Evolutionary conservation across 2,888 invertebrate genomes (phyloP).

Genomic region (Invenusta paracnida): DNA sequence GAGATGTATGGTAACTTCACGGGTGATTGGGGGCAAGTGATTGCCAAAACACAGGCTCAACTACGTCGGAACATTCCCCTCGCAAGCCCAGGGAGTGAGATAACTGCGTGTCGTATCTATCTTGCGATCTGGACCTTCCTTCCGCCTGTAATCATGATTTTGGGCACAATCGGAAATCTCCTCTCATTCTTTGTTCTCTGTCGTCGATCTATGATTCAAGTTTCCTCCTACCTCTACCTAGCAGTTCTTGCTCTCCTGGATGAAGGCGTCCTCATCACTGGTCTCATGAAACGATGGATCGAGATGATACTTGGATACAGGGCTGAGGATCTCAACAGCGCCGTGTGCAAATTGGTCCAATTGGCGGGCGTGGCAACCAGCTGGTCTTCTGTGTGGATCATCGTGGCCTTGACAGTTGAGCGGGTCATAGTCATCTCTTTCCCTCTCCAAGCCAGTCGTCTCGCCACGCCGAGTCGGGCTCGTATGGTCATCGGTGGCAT

Average conservation of each 20-base stretch:
- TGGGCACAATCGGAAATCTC: constrained; percentile 56
- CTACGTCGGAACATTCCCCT: too few relatives aligned
- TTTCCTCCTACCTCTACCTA: constrained; percentile 56
- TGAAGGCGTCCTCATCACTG: constrained; percentile 53
- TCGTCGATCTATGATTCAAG: constrained; percentile 51
- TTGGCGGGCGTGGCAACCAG: constrained; percentile 53
- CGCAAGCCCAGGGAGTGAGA: neutral
- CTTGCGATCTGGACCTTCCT: constrained; percentile 16
- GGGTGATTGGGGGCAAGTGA: too few relatives aligned
- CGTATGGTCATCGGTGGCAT: constrained; percentile 50
- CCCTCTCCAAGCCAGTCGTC: constrained; percentile 51
- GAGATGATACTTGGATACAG: constrained; percentile 52
- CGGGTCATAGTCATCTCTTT: constrained; percentile 55
- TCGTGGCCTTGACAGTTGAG: constrained; percentile 57
- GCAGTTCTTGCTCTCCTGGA: constrained; percentile 54
- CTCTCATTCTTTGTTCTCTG: constrained; percentile 54
- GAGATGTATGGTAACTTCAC: too few relatives aligned
- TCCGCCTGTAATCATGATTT: constrained; percentile 7
- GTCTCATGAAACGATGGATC: constrained; percentile 54
- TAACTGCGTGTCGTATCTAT: neutral
- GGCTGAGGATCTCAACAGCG: constrained; percentile 49
- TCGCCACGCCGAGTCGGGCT: constrained; percentile 52
- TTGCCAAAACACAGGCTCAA: too few relatives aligned
- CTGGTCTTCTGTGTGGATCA: constrained; percentile 55
- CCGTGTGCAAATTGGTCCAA: constrained; percentile 52